Conservation (phyloP, 64 coral and sea anemone genomes). For the Stichodactyla mertensii region DNA sequence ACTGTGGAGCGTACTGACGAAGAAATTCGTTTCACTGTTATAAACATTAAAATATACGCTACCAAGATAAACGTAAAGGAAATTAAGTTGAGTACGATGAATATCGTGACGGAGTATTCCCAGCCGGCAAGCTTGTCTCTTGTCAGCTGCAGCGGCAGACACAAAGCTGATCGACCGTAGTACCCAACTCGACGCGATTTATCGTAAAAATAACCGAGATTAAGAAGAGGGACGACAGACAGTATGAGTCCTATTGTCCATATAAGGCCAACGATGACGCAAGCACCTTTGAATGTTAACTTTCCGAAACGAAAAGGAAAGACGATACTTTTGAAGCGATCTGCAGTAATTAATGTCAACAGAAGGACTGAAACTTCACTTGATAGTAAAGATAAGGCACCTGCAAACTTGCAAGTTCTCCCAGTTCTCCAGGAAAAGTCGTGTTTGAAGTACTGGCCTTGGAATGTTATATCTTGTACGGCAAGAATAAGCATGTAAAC, state of each 20-base stretch:
- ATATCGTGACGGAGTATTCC: conserved; percentile 43
- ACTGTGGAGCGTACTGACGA: conserved; percentile 25
- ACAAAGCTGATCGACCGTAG: conserved; percentile 57
- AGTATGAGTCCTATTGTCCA: conserved; percentile 1
- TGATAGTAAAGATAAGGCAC: conserved; percentile 36
- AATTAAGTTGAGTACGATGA: conserved; percentile 41
- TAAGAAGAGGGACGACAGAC: conserved; percentile 27
- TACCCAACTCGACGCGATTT: conserved; percentile 20
- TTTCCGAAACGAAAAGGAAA: conserved; percentile 38
- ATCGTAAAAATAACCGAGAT: conserved; percentile 40
- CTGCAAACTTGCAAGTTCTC: conserved; percentile 17
- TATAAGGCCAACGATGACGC: background rate
- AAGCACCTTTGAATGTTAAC: background rate
- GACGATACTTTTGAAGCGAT: conserved; percentile 48
- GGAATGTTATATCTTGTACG: conserved; percentile 33
- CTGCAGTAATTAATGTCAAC: conserved; percentile 42
- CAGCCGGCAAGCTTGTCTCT: conserved; percentile 46
- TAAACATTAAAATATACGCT: conserved; percentile 51
- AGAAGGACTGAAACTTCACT: conserved; percentile 50
- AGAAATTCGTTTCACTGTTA: conserved; percentile 7
- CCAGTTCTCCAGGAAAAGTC: conserved; percentile 35
- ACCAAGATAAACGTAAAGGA: conserved; percentile 52
- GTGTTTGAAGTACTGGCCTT: conserved; percentile 58
- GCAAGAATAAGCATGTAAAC: conserved; percentile 45
- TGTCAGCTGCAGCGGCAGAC: conserved; percentile 54